Percentiles rank a stretch among this genome's conserved stretches.
Conservation (phyloP, 2,113 vertebrate genomes). For the Semnornis frantzii region DNA sequence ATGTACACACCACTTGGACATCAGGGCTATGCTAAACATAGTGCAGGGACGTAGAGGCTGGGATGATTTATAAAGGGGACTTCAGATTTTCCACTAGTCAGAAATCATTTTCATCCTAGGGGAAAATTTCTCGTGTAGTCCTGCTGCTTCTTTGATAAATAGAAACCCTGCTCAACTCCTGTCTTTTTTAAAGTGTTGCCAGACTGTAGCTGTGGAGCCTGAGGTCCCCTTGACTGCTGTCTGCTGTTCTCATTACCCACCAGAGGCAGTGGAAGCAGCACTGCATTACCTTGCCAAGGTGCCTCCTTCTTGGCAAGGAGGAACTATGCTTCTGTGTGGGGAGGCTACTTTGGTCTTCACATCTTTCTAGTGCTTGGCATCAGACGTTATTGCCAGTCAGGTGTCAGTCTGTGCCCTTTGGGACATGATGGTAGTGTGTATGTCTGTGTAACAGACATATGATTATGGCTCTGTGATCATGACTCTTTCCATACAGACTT, state of each 20-base stretch:
- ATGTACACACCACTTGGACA: background rate
- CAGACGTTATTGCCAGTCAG: background rate
- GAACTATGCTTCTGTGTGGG: background rate
- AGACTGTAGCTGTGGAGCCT: background rate
- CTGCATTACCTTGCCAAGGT: background rate
- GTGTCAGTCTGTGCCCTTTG: background rate
- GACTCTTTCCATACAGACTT: background rate
- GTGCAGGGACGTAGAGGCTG: background rate
- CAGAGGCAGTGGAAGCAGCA: background rate
- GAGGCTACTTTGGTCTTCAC: background rate
- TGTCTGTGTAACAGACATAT: background rate
- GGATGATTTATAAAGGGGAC: constrained; percentile 1
- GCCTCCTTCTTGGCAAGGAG: background rate
- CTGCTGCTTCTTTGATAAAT: background rate
- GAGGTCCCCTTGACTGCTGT: background rate
- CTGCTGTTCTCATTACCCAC: background rate
- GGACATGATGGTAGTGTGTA: background rate
- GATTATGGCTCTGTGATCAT: background rate
- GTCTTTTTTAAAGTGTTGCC: background rate
- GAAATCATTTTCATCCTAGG: background rate
- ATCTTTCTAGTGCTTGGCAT: background rate
- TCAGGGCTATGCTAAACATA: constrained; percentile 25
- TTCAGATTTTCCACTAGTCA: constrained; percentile 27
- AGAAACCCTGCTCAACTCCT: background rate
- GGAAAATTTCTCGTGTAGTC: background rate